Evolutionary conservation across 53 echinoderm and acorn worm genomes (phyloP), one percentile per base, ranked within the genome.

Genomic region (Holothuria leucospilota): DNA sequence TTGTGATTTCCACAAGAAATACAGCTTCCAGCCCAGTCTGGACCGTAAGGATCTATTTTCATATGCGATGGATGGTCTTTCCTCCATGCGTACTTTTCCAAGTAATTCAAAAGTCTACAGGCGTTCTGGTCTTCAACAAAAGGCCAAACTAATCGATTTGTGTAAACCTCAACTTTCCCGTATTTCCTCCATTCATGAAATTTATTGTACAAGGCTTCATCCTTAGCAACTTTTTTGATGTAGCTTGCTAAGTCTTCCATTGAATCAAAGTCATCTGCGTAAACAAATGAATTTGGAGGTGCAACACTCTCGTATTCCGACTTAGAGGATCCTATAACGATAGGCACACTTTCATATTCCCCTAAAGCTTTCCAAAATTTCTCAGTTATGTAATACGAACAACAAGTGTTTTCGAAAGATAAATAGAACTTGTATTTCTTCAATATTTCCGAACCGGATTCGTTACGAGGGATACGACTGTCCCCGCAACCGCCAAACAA

Each of bases 181-280:
- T 71, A 23, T 71, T 20, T 15, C n/a, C 72, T 71, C 72, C 72
- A 71, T 20, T 71, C 34, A 20, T 71, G 72, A 39, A 71, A 71
- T 39, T 71, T 39, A 0, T 20, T 39, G 23, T 71, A 71, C 20
- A 71, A 42, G 12, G 39, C 23, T 42, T 39, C 40, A 42, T 30
- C 39, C 0, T 10, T 40, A 0, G 42, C 39, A n/a, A 71, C 72
- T 34, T 71, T 39, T 21, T 71, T 71, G 39, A 71, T 23, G 46
- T 71, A 71, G 0, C 16, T 39, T 39, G 72, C 72, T 8, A 71
- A 71, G 29, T 42, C 42, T 71, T 71, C 72, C 29, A 71, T n/a
- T 14, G 72, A 71, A 11, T 71, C 72, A 71, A 71, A 71, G 29
- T 71, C 72, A 38, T 71, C 72, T 71, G 72, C 72, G n/a, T 71